Evolutionary conservation across 2,113 vertebrate genomes (phyloP), one percentile per base, ranked within the genome.

Genomic region (Bubo scandiacus): DNA sequence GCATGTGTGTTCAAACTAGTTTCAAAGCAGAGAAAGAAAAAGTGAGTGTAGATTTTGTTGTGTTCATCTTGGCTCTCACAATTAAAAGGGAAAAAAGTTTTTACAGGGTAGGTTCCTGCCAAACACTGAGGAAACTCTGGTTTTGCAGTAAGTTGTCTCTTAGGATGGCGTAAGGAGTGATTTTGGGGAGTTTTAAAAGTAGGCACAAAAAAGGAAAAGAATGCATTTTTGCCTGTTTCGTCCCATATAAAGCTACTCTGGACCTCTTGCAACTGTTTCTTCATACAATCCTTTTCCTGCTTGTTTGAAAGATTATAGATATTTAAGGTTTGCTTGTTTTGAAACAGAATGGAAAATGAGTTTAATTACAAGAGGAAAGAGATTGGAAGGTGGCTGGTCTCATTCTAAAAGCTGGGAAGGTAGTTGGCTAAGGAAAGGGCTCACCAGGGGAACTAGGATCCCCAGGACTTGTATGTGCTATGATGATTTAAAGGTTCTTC

Each of bases 21-120:
- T 95, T 57, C 25, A 88, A 94, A 93, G 58, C 30, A 38, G 78
- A 75, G 57, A 42, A 89, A 81, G 58, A 93, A 95, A 75, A 93
- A 49, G 8, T 14, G 23, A 61, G 32, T 34, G 14, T 86, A 38
- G 66, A 23, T 93, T 72, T 84, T 86, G 27, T 82, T 94, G 84
- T 62, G 36, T 73, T 96, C 82, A 36, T 72, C 51, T 92, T 73
- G 55, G 49, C 45, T 80, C 81, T 77, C 88, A 77, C 34, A 81
- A 20, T 70, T 66, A 54, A 88, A 82, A 81, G 27, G 11, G 20
- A 15, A 73, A 73, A 38, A 14, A 13, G 1, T 3, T 22, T 61
- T 70, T 80, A 45, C 8, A 12, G 38, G 11, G 12, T 90, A 59
- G 62, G 74, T 74, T 84, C 68, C 90, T 92, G 70, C 49, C 74